A percentile compares a stretch with the other conserved stretches of the same genome.
These are phyloP conservation scores for Alentia gelatinosa DNA, from an alignment of 2,888 invertebrate genomes.

Conservation along the genomic window DNA sequence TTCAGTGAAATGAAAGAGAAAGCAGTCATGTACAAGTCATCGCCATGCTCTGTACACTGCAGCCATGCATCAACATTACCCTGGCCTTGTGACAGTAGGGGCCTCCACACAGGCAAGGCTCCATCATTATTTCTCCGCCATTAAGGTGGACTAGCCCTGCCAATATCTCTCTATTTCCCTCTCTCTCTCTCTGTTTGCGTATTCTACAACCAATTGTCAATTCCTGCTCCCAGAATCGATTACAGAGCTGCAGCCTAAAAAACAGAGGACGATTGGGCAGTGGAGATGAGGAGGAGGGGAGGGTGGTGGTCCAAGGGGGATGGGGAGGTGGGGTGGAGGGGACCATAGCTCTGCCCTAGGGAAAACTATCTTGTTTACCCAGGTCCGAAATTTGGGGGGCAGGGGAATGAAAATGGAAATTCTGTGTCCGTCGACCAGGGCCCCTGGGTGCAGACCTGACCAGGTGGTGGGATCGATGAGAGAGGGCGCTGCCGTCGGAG, in stretches of 20 bases:
- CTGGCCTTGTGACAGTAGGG: too few relatives aligned
- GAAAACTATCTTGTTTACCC: slow-evolving; percentile 4
- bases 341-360: background rate
- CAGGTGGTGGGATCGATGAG: background rate
- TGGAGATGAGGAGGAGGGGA: background rate
- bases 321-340: background rate
- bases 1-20: too few relatives aligned
- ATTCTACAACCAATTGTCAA: too few relatives aligned
- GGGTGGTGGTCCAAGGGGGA: background rate
- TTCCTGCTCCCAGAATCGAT: too few relatives aligned
- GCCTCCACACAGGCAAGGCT: too few relatives aligned
- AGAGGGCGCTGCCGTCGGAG: background rate
- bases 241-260: background rate
- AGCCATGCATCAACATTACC: too few relatives aligned
- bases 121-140: too few relatives aligned
- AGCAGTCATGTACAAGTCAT: too few relatives aligned
- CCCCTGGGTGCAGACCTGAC: background rate
- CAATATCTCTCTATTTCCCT: too few relatives aligned
- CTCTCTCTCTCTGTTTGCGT: too few relatives aligned
- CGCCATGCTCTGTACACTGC: too few relatives aligned
- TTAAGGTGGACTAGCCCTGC: too few relatives aligned
- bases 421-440: background rate
- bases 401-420: slow-evolving; percentile 6
- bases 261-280: background rate
- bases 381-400: background rate